A percentile compares a stretch with the other conserved stretches of the same genome.
phyloP scores from a whole-genome alignment of 2,888 invertebrate species.

The Camponotus fellah region DNA sequence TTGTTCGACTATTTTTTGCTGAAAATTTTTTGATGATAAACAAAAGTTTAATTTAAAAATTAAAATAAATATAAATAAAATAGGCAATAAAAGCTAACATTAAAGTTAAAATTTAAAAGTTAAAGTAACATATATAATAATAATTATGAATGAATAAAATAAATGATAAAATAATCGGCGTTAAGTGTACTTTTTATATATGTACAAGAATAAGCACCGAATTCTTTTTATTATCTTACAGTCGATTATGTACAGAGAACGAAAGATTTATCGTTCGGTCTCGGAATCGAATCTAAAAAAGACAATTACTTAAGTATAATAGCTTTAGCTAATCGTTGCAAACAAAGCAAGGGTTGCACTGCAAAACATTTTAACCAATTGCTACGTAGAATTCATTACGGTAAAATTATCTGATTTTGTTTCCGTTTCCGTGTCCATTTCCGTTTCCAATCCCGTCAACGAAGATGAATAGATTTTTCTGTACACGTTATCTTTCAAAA shows the following conservation, averaged over 20 bases:
- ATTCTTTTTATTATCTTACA: not conserved
- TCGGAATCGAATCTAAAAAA: conserved; percentile 1
- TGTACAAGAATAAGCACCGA: not conserved
- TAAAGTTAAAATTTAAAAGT: not conserved
- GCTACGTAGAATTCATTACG: conserved; percentile 16
- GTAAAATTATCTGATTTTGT: conserved; percentile 31
- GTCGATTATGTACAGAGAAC: conserved; percentile 5
- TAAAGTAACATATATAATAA: not conserved
- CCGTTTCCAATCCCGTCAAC: not conserved
- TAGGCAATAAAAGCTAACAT: not conserved
- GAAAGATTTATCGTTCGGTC: conserved; percentile 27
- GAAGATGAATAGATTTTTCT: not conserved
- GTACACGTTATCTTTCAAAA: not conserved
- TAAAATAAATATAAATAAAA: not conserved
- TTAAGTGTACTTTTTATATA: not conserved
- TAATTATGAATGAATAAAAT: not conserved
- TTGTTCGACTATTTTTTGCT: not conserved
- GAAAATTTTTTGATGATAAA: not conserved
- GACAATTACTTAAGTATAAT: conserved; percentile 42
- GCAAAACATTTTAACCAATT: conserved; percentile 13
- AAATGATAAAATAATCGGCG: not conserved
- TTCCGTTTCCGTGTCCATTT: not conserved
- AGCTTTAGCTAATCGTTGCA: not conserved
- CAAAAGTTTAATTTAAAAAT: not conserved
- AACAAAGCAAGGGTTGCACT: not conserved